Evolutionary conservation across 2,797 vertebrate species (phyloP), one percentile per base, ranked within the genome.

Genomic region (Labeo calbasu): DNA sequence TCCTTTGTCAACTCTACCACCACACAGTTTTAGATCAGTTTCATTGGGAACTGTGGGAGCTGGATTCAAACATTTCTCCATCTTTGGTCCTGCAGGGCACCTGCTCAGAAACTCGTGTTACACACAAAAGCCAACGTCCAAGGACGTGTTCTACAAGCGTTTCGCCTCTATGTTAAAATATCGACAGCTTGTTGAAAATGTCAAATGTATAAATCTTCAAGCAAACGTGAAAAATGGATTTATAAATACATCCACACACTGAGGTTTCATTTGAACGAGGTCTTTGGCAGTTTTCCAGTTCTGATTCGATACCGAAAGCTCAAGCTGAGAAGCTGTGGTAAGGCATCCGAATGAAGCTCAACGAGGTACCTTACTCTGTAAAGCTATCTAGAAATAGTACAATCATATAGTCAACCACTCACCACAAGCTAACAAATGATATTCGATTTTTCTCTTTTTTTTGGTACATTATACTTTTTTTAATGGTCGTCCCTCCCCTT

Each of bases 371-470:
- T 90, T 90, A 86, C 86, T 93, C 92, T 90, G 92, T 92, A 91
- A 92, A 93, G 92, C 92, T 93, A 88, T 87, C 84, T 86, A 87
- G 92, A 85, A 92, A 95, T 90, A 88, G 93, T 95, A 97, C 94
- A 97, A 96, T 96, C 95, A 93, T 88, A 89, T 94, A 95, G 95
- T 96, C 95, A 95, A 91, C 89, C 93, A 94, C 90, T 90, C 91
- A 91, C 93, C 91, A 87, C 88, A 90, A 93, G 92, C 93, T 91
- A 94, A 96, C 92, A 89, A 89, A 93, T 80, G 88, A 84, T 83
- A 50, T 79, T 87, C 87, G 70, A 73, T 83, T 77, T 85, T 55
- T 70, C 57, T 32, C 40, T 77, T 21, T 61, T 83, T 87, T 68
- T 85, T 88, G 91, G 89, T 92, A 90, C 13, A 87, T 85, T 50